These are phyloP conservation scores for Triplophysa siluroides DNA, from an alignment of 2,113 vertebrate genomes.

Conservation along the genomic window DNA sequence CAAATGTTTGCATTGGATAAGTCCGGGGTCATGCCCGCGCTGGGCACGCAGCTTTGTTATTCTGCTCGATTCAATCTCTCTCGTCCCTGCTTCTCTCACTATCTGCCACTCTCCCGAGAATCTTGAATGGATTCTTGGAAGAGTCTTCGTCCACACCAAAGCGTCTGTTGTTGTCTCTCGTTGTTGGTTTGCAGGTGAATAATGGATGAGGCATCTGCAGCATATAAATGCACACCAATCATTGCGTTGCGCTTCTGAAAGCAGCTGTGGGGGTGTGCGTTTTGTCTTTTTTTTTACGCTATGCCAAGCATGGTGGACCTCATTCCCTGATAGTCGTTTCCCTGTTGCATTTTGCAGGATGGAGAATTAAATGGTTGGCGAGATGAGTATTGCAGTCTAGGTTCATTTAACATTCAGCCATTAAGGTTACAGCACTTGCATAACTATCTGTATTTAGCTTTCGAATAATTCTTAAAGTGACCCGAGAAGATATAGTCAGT, in stretches of 20 bases:
- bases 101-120: slow-evolving; percentile 37
- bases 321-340: slow-evolving; percentile 56
- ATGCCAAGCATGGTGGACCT: slow-evolving; percentile 18
- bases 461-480: background rate
- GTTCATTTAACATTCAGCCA: slow-evolving; percentile 36
- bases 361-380: slow-evolving; percentile 26
- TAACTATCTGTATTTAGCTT: slow-evolving; percentile 11
- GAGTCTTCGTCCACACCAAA: slow-evolving; percentile 42
- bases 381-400: slow-evolving; percentile 42
- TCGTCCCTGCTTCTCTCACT: slow-evolving; percentile 38
- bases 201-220: slow-evolving; percentile 68
- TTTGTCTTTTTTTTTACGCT: slow-evolving; percentile 34
- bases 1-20: slow-evolving; percentile 34
- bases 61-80: slow-evolving; percentile 32
- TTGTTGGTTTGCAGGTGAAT: slow-evolving; percentile 65
- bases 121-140: slow-evolving; percentile 30
- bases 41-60: slow-evolving; percentile 24
- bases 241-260: slow-evolving; percentile 52
- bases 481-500: background rate
- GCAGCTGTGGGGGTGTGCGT: slow-evolving; percentile 40
- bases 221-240: slow-evolving; percentile 63
- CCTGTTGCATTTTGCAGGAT: slow-evolving; percentile 53
- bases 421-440: background rate
- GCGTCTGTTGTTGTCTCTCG: slow-evolving; percentile 65
- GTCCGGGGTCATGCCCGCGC: slow-evolving; percentile 14